Conservation (phyloP, 2,113 vertebrate genomes). For the Polypterus senegalus region DNA sequence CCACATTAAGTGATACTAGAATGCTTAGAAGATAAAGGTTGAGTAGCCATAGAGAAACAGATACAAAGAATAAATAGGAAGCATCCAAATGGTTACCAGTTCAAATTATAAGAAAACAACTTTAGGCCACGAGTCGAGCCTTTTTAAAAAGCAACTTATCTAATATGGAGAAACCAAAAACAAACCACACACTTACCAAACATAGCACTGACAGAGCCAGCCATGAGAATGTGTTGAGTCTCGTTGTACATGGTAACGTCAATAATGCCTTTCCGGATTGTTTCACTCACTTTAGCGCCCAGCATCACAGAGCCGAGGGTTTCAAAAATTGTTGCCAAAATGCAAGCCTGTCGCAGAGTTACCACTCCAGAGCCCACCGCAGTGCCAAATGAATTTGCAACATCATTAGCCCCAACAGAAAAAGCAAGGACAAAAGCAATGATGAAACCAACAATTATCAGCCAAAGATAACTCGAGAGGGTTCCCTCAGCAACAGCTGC, state of each 20-base stretch:
- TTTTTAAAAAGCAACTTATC: neutral
- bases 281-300: slow-evolving; percentile 92
- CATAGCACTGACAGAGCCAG: slow-evolving; percentile 76
- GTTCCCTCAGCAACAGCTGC: neutral
- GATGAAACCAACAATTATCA: slow-evolving; percentile 78
- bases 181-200: slow-evolving; percentile 59
- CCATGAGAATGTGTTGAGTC: slow-evolving; percentile 59
- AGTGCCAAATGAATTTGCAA: slow-evolving; percentile 94
- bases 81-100: too few relatives aligned
- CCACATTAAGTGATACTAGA: too few relatives aligned
- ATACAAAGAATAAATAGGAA: too few relatives aligned
- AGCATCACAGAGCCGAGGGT: slow-evolving; percentile 82
- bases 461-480: slow-evolving; percentile 53
- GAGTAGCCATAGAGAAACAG: too few relatives aligned
- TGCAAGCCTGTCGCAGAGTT: slow-evolving; percentile 78
- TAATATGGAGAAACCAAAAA: neutral
- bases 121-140: neutral
- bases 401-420: slow-evolving; percentile 92
- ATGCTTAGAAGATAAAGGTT: too few relatives aligned
- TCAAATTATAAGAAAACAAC: neutral
- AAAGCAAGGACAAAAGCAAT: slow-evolving; percentile 92
- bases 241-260: slow-evolving; percentile 70
- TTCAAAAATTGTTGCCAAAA: slow-evolving; percentile 85
- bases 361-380: slow-evolving; percentile 91
- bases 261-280: slow-evolving; percentile 84